Base-by-base conservation (phyloP, 2,888 invertebrate genomes). In the Ectobius pallidus region DNA sequence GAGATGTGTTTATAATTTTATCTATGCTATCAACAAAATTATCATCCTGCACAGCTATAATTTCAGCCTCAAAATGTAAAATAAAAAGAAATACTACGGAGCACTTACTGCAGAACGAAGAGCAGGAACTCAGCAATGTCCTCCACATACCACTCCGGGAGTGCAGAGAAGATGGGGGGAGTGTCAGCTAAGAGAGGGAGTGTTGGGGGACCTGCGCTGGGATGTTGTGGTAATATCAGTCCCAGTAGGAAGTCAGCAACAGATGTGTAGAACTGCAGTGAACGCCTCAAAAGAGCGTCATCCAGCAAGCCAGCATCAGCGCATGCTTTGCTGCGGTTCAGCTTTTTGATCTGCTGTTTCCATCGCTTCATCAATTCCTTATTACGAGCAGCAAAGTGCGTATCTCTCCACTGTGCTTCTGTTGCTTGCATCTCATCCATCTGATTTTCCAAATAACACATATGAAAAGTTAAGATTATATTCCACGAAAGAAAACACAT, bases 111-210 rank as follows among this genome's bases (percentile, higher is more conserved):
- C 80, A 97, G 88, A 3, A 94, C 90, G 81, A 97, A 97, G 39
- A 97, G 88, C 80, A 98, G 88, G 84, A 98, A 96, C 84, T 99
- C 98, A 14, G 98, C 96, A 78, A 98, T 92, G 82, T 99, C 98
- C 84, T 99, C 99, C 78, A 99, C 91, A 83, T 96, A 95, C 93
- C 97, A 98, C 86, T 99, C 98, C 49, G 99, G 99, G 81, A 96
- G 87, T 78, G 97, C 95, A 70, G 92, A 90, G 86, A 97, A 98
- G 78, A 91, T 87, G 78, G 88, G 87, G 18, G 93, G 89, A 65
- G 91, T 86, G 77, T 88, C 88, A 44, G 87, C 85, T 18, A 90
- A 89, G 74, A 90, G 82, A 65, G 86, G 85, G 25, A 77, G 68
- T n/a, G 70, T 25, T 22, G 68, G 2, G 86, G 84, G 77, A 84